Conservation (phyloP, 2,888 invertebrate species). For the Muschampia plurimacula region DNA sequence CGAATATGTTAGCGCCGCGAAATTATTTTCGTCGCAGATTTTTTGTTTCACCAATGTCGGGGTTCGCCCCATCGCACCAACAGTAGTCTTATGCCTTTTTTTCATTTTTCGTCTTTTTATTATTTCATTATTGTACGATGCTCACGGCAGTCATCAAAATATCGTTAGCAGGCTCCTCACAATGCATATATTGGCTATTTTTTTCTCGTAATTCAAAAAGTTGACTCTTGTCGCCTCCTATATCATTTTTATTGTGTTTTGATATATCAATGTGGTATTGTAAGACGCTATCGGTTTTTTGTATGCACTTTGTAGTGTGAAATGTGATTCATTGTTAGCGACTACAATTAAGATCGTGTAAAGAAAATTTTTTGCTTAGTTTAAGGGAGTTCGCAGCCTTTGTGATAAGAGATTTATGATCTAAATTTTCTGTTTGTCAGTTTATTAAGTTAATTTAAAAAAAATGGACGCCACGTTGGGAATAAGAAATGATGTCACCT, state of each 20-base stretch:
- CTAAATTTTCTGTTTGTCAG: constrained; percentile 34
- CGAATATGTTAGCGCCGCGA: constrained; percentile 25
- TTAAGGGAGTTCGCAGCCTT: constrained; percentile 19
- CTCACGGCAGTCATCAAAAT: constrained; percentile 74
- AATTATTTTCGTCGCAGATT: constrained; percentile 44
- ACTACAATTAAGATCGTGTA: constrained; percentile 32
- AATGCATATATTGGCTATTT: constrained; percentile 75
- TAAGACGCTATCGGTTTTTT: constrained; percentile 41
- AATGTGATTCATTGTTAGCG: constrained; percentile 34
- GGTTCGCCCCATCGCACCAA: constrained; percentile 51
- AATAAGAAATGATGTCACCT: background rate
- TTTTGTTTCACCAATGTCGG: constrained; percentile 47
- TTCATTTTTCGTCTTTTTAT: constrained; percentile 60
- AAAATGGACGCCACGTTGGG: background rate
- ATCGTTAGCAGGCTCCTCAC: constrained; percentile 71
- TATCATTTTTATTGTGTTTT: constrained; percentile 63
- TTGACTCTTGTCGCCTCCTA: constrained; percentile 52
- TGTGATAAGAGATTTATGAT: constrained; percentile 31
- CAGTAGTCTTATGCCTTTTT: constrained; percentile 57
- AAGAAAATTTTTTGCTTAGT: constrained; percentile 23
- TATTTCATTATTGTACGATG: constrained; percentile 72
- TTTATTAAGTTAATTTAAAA: constrained; percentile 31
- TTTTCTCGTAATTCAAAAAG: constrained; percentile 78
- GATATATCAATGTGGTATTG: constrained; percentile 56
- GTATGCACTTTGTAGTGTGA: constrained; percentile 41